Evolutionary conservation across 2,888 invertebrate genomes (phyloP).

Genomic region (Lepidochitona cinerea): DNA sequence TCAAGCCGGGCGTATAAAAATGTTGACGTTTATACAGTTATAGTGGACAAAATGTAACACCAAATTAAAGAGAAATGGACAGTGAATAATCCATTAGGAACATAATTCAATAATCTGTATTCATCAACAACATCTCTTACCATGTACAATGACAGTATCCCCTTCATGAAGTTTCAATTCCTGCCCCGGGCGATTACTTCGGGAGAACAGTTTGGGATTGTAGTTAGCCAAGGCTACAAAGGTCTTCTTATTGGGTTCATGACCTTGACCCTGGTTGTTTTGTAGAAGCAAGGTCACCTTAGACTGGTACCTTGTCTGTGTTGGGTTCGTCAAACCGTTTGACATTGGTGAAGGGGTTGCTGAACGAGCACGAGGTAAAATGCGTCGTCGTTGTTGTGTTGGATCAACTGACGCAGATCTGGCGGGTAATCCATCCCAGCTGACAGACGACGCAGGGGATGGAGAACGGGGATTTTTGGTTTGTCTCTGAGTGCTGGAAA

Average conservation of each 20-base stretch:
- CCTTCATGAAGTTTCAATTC: constrained; percentile 61
- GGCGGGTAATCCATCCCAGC: not conserved
- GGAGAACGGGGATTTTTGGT: not conserved
- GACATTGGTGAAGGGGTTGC: not conserved
- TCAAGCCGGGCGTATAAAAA: too few relatives aligned
- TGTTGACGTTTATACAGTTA: too few relatives aligned
- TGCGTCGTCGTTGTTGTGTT: not conserved
- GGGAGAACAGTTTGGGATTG: constrained; percentile 54
- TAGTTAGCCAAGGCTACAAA: constrained; percentile 59
- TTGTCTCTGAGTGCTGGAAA: not conserved
- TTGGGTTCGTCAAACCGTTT: not conserved
- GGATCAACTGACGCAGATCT: not conserved
- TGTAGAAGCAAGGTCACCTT: not conserved
- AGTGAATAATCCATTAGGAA: too few relatives aligned
- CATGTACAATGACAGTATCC: constrained; percentile 55
- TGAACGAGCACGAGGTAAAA: not conserved
- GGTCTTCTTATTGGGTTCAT: constrained; percentile 26
- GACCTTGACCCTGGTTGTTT: not conserved
- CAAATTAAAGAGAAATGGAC: too few relatives aligned
- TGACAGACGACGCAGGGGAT: not conserved
- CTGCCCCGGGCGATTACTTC: constrained; percentile 50
- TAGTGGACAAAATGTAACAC: too few relatives aligned
- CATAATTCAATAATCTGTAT: too few relatives aligned
- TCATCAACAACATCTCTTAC: too few relatives aligned
- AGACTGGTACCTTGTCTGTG: not conserved